phyloP scores from a whole-genome alignment of 2,888 invertebrate species.

The Oscheius sp. region DNA sequence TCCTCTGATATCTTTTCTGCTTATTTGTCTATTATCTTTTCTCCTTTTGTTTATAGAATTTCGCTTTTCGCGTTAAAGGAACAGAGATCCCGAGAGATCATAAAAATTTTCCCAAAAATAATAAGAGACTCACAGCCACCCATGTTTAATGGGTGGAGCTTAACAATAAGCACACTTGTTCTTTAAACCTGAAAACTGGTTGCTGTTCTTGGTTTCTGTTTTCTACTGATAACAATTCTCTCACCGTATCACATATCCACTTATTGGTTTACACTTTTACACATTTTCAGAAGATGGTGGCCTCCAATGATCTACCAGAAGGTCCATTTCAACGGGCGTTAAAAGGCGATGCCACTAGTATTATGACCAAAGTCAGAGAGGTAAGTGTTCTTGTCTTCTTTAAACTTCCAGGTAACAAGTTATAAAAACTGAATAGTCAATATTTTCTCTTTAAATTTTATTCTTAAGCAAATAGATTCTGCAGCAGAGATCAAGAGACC shows the following conservation, averaged over 20 bases:
- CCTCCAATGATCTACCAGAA: background rate
- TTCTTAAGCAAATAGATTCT: background rate
- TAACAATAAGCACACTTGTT: background rate
- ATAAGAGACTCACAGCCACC: background rate
- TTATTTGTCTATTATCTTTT: slow-evolving; percentile 2
- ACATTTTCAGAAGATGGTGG: slow-evolving; percentile 22
- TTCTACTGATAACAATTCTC: slow-evolving; percentile 15
- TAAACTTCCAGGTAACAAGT: background rate
- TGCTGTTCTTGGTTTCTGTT: slow-evolving; percentile 1
- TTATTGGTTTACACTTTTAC: background rate
- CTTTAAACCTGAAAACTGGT: slow-evolving; percentile 13
- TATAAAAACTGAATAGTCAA: background rate
- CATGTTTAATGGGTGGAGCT: background rate
- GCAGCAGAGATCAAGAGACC: slow-evolving; percentile 20
- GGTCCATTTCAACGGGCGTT: slow-evolving; percentile 28
- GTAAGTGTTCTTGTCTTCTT: background rate
- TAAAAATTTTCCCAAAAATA: background rate
- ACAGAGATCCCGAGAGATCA: no score
- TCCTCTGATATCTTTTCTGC: background rate
- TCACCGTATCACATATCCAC: slow-evolving; percentile 13
- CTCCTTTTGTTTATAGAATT: background rate
- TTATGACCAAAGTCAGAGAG: slow-evolving; percentile 6
- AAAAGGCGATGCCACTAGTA: slow-evolving; percentile 6
- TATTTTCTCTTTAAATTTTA: background rate
- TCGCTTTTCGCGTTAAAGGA: background rate